Percentiles rank a stretch among this genome's conserved stretches.
phyloP scores from a whole-genome alignment of 2,888 invertebrate genomes.

The Exocentrus adspersus region DNA sequence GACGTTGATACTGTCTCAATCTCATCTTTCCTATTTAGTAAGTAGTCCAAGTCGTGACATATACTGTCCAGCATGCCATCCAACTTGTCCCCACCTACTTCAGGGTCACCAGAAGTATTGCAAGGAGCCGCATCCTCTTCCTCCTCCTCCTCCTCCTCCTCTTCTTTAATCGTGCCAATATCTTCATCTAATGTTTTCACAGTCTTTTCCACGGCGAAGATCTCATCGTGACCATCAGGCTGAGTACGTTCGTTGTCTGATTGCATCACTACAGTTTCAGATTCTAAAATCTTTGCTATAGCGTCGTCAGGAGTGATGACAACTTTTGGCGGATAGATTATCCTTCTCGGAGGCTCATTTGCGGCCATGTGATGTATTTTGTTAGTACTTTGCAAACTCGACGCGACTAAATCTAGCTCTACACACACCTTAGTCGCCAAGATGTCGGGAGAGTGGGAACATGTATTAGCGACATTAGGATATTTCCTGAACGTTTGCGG shows the following conservation, averaged over 20 bases:
- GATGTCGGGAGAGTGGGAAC: slow-evolving; percentile 60
- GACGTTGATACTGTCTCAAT: slow-evolving; percentile 34
- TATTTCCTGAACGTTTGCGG: slow-evolving; percentile 56
- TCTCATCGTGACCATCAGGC: slow-evolving; percentile 58
- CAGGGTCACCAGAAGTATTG: slow-evolving; percentile 56
- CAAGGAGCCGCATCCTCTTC: no score
- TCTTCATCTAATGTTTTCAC: slow-evolving; percentile 36
- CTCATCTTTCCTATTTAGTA: slow-evolving; percentile 71
- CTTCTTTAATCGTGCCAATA: slow-evolving; percentile 34
- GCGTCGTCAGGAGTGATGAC: slow-evolving; percentile 51
- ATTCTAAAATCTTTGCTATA: slow-evolving; percentile 43
- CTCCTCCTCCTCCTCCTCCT: slow-evolving; percentile 55
- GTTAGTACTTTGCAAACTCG: slow-evolving; percentile 48
- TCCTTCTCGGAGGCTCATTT: slow-evolving; percentile 38
- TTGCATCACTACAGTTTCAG: slow-evolving; percentile 31
- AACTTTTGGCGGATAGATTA: slow-evolving; percentile 45
- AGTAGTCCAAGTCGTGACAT: slow-evolving; percentile 83
- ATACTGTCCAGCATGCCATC: slow-evolving; percentile 82
- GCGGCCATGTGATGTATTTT: slow-evolving; percentile 22
- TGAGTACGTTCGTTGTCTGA: slow-evolving; percentile 52
- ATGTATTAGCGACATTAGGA: slow-evolving; percentile 25
- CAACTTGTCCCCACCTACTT: slow-evolving; percentile 53
- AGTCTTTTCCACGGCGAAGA: slow-evolving; percentile 39
- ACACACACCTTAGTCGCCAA: slow-evolving; percentile 68
- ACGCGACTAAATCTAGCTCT: slow-evolving; percentile 66